Conservation (phyloP, 2,797 vertebrate genomes). For the Sciurus carolinensis region DNA sequence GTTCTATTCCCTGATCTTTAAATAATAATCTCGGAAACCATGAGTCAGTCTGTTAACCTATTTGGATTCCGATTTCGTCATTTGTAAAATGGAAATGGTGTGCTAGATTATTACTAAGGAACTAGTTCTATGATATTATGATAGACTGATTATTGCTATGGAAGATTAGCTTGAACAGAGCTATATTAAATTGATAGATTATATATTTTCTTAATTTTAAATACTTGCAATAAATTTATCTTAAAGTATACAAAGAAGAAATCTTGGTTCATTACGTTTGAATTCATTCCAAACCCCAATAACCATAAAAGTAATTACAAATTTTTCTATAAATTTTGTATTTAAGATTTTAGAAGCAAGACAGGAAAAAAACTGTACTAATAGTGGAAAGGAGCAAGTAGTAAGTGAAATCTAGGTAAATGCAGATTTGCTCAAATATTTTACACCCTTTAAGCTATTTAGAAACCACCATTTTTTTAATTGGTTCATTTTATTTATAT, state of each 20-base stretch:
- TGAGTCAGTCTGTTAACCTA: not conserved
- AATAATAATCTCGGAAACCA: not conserved
- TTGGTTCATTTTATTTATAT: no score
- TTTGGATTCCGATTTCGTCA: not conserved
- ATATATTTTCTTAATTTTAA: slow-evolving; percentile 9
- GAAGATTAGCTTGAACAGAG: not conserved
- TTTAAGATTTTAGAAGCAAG: slow-evolving; percentile 32
- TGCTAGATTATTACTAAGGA: not conserved
- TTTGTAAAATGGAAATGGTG: not conserved
- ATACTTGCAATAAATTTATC: not conserved
- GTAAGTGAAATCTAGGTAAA: not conserved
- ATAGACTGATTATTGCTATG: not conserved
- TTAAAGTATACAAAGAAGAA: not conserved
- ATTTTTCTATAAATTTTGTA: not conserved
- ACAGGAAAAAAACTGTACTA: not conserved
- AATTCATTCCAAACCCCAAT: slow-evolving; percentile 24
- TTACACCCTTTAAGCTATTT: not conserved
- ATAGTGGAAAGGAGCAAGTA: not conserved
- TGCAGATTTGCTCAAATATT: not conserved
- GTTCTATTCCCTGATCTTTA: slow-evolving; percentile 42
- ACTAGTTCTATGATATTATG: not conserved
- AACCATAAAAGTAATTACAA: slow-evolving; percentile 3
- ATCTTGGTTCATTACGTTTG: not conserved
- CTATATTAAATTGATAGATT: not conserved
- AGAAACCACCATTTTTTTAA: not conserved